phyloP scores from a whole-genome alignment of 2,113 vertebrate species.

The Tamias sibiricus region DNA sequence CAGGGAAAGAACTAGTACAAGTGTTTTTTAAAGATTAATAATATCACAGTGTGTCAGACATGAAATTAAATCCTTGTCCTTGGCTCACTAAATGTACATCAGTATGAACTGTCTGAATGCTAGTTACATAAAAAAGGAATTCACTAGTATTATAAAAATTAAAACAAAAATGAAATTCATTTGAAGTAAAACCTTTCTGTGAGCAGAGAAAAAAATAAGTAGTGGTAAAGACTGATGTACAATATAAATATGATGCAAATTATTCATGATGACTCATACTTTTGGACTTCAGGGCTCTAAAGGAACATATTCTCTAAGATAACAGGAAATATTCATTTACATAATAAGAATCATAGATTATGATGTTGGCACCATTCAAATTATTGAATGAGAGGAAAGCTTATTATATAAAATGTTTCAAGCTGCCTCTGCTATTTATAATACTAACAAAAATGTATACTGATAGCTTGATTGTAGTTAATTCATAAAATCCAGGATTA shows the following conservation, averaged over 20 bases:
- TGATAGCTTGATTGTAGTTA: slow-evolving; percentile 75
- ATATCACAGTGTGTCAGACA: slow-evolving; percentile 40
- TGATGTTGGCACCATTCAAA: slow-evolving; percentile 54
- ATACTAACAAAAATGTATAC: slow-evolving; percentile 65
- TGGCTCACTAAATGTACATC: slow-evolving; percentile 22
- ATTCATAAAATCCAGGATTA: slow-evolving; percentile 77
- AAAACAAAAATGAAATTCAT: slow-evolving; percentile 24
- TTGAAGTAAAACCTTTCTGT: neutral
- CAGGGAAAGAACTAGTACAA: neutral
- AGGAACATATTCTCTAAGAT: slow-evolving; percentile 36
- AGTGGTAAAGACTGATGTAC: neutral
- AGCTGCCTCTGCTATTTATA: slow-evolving; percentile 64
- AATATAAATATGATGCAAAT: neutral
- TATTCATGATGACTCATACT: slow-evolving; percentile 61
- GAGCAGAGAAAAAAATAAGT: neutral
- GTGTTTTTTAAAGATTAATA: slow-evolving; percentile 51
- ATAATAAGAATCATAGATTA: slow-evolving; percentile 44
- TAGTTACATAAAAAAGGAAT: slow-evolving; percentile 44
- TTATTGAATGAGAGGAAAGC: slow-evolving; percentile 58
- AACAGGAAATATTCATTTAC: slow-evolving; percentile 69
- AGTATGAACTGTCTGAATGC: neutral
- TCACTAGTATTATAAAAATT: neutral
- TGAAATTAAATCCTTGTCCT: slow-evolving; percentile 52
- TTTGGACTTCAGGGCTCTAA: neutral
- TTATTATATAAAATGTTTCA: slow-evolving; percentile 68